Conservation (phyloP, 2,888 invertebrate species). For the Synanthedon andrenaeformis region DNA sequence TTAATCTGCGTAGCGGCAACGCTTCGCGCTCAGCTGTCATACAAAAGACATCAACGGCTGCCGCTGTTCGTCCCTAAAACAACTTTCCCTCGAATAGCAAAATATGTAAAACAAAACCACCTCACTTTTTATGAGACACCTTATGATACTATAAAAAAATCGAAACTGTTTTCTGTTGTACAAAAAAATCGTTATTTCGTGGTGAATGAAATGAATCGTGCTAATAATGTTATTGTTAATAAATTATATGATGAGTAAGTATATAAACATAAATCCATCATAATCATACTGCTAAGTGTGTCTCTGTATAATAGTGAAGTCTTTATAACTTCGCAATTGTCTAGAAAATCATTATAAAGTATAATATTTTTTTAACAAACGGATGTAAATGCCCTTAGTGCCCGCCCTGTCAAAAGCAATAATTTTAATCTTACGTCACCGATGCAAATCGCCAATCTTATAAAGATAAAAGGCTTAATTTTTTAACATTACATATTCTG, state of each 20-base stretch:
- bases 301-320: too few relatives aligned
- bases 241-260: too few relatives aligned
- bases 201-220: too few relatives aligned
- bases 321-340: too few relatives aligned
- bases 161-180: slow-evolving; percentile 31
- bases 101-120: slow-evolving; percentile 45
- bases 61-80: slow-evolving; percentile 6
- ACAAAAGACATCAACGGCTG: slow-evolving; percentile 56
- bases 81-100: slow-evolving; percentile 28
- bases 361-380: too few relatives aligned
- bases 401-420: neutral
- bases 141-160: slow-evolving; percentile 46
- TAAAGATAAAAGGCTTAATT: too few relatives aligned
- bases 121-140: slow-evolving; percentile 42
- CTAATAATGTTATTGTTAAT: too few relatives aligned
- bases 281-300: too few relatives aligned
- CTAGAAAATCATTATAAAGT: too few relatives aligned
- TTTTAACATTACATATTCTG: too few relatives aligned
- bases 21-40: slow-evolving; percentile 9
- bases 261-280: too few relatives aligned
- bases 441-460: neutral
- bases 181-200: slow-evolving; percentile 34
- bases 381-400: too few relatives aligned
- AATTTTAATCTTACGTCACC: slow-evolving; percentile 6
- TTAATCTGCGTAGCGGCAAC: neutral